These are phyloP conservation scores for Latrodectus geometricus DNA, from an alignment of 1,140 invertebrate species.

Conservation along the genomic window DNA sequence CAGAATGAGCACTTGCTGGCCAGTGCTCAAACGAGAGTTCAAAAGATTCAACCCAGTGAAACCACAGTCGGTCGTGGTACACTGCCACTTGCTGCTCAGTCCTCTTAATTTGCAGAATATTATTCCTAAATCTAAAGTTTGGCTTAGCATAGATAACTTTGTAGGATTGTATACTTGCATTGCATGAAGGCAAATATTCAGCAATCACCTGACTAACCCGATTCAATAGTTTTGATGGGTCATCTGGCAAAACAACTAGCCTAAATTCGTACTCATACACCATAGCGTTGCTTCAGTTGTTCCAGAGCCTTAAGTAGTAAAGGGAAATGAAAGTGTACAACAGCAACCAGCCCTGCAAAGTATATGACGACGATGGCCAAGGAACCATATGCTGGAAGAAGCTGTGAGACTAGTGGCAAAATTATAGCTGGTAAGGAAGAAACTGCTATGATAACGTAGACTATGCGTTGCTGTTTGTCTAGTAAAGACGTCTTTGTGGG, in stretches of 20 bases:
- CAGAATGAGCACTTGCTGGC: background rate
- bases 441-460: too few species aligned
- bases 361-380: too few species aligned
- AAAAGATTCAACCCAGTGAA: slow-evolving; percentile 5
- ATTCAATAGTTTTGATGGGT: background rate
- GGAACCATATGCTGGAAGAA: too few species aligned
- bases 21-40: background rate
- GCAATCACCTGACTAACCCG: too few species aligned
- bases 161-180: too few species aligned
- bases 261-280: slow-evolving; percentile 36
- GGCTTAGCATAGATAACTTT: slow-evolving; percentile 11
- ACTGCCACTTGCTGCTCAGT: background rate
- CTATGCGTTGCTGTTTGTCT: too few species aligned
- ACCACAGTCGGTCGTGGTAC: slow-evolving; percentile 18
- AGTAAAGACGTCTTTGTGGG: too few species aligned
- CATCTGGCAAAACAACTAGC: background rate
- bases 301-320: background rate
- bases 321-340: slow-evolving; percentile 4
- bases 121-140: slow-evolving; percentile 20
- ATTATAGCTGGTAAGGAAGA: background rate
- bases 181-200: too few species aligned
- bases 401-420: background rate
- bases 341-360: background rate
- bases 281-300: too few species aligned
- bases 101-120: background rate